Percentiles rank a stretch among this genome's conserved stretches.
Evolutionary conservation across 2,113 vertebrate species (phyloP).

Genomic region (Planiliza haematocheilus): DNA sequence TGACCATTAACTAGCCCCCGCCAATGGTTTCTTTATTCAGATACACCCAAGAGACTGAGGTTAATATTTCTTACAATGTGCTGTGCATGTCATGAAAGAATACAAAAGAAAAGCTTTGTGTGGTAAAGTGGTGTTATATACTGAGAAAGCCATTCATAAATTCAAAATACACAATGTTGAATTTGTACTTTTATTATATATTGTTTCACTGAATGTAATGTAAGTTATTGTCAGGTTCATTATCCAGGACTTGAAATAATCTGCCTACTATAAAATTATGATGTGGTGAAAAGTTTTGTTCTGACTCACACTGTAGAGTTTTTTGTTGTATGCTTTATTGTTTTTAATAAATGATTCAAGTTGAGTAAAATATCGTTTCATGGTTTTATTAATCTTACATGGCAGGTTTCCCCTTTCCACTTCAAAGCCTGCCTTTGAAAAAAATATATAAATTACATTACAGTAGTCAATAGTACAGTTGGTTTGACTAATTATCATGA

Average conservation of each 20-base stretch:
- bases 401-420: too few species aligned
- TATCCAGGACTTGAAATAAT: constrained; percentile 9
- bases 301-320: neutral
- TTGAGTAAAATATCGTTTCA: neutral
- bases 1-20: neutral
- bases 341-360: constrained; percentile 68
- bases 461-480: too few species aligned
- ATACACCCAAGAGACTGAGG: constrained; percentile 24
- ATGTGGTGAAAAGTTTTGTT: constrained; percentile 6
- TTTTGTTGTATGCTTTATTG: constrained; percentile 48
- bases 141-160: neutral
- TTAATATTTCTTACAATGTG: neutral
- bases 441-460: too few species aligned
- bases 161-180: neutral
- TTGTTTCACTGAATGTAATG: constrained; percentile 28
- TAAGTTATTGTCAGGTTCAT: constrained; percentile 55
- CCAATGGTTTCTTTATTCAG: neutral
- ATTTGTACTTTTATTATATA: constrained; percentile 31
- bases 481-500: too few species aligned
- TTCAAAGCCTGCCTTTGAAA: too few species aligned
- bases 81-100: neutral
- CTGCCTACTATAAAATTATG: neutral
- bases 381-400: constrained; percentile 1
- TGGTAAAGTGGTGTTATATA: neutral
- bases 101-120: neutral